Conservation (phyloP, 2,888 invertebrate species). For the Drosophila acutilabella region DNA sequence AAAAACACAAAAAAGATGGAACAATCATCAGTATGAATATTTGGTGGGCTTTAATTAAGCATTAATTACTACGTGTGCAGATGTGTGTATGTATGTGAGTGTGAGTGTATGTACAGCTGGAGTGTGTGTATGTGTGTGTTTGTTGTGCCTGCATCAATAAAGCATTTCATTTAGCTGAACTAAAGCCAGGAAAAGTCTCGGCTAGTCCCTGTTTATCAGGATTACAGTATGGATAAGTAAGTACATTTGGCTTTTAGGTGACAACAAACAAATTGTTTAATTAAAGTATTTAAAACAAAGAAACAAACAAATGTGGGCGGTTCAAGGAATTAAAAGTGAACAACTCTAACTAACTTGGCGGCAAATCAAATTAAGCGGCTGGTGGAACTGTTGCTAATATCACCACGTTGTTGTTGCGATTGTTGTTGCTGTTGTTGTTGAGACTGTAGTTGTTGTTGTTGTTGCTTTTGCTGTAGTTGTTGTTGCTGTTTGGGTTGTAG, state of each 20-base stretch:
- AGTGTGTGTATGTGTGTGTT: constrained; percentile 23
- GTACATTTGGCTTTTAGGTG: constrained; percentile 23
- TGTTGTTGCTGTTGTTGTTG: constrained; percentile 63
- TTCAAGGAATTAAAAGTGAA: constrained; percentile 64
- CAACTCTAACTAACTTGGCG: constrained; percentile 82
- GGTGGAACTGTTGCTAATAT: constrained; percentile 79
- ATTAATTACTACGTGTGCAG: constrained; percentile 38
- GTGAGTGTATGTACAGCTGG: constrained; percentile 29
- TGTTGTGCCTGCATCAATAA: constrained; percentile 35
- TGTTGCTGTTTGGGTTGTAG: constrained; percentile 46
- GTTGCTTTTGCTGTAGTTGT: constrained; percentile 61
- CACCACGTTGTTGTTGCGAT: constrained; percentile 82
- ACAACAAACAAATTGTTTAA: constrained; percentile 28
- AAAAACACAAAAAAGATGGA: neutral
- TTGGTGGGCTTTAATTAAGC: constrained; percentile 53
- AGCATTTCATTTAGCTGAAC: constrained; percentile 33
- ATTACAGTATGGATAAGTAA: constrained; percentile 14
- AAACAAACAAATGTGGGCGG: constrained; percentile 43
- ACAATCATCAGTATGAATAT: constrained; percentile 5
- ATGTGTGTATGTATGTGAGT: constrained; percentile 20
- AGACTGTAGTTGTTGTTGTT: constrained; percentile 44
- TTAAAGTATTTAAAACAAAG: constrained; percentile 6
- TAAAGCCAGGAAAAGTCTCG: constrained; percentile 19
- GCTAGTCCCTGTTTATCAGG: constrained; percentile 22
- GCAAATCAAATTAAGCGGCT: constrained; percentile 84